These are phyloP conservation scores for Entomyzon cyanotis DNA, from an alignment of 2,113 vertebrate genomes.

Conservation along the genomic window DNA sequence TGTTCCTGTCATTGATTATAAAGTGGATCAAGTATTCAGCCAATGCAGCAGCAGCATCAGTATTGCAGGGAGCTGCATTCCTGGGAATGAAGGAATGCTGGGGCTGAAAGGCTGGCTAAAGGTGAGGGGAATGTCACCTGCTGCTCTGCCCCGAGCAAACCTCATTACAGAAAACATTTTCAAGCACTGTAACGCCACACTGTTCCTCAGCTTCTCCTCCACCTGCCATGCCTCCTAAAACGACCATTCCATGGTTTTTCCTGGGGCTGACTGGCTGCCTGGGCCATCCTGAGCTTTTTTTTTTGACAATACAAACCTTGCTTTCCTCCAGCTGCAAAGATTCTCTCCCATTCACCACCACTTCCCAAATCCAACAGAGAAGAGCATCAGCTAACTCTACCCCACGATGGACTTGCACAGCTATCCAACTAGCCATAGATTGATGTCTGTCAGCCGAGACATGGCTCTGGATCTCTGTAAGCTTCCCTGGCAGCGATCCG, in stretches of 20 bases:
- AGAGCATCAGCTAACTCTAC: not conserved
- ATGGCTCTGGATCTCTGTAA: fast-evolving
- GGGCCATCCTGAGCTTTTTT: not conserved
- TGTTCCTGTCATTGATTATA: not conserved
- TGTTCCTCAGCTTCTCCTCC: not conserved
- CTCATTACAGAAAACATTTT: not conserved
- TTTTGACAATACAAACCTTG: not conserved
- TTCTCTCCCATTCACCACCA: not conserved
- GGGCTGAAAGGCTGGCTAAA: not conserved
- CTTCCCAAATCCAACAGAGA: not conserved
- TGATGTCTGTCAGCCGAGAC: fast-evolving
- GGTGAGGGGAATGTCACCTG: not conserved
- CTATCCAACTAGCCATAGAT: not conserved
- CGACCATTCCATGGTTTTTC: not conserved
- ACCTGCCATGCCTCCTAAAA: not conserved
- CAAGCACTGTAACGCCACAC: not conserved
- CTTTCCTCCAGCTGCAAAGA: not conserved
- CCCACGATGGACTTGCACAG: fast-evolving
- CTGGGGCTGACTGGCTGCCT: not conserved
- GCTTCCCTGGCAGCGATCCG: not conserved
- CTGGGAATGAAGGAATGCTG: not conserved
- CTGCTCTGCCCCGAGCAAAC: not conserved
- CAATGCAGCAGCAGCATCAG: not conserved
- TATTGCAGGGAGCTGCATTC: not conserved
- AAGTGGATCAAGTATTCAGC: not conserved